Conservation (phyloP, 1,140 invertebrate species). For the Drosophila mauritiana region DNA sequence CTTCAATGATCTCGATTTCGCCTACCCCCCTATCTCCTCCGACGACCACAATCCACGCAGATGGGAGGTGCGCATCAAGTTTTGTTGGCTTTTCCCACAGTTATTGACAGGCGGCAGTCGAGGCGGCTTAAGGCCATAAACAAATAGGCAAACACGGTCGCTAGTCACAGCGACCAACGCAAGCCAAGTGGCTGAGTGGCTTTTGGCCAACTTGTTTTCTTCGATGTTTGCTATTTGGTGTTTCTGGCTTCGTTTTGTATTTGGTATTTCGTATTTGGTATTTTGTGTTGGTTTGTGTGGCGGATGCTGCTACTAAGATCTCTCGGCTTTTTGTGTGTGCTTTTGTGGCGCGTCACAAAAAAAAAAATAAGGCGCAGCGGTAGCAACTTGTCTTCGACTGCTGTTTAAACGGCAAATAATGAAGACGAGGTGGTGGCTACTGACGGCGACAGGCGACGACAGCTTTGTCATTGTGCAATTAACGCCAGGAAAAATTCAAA, state of each 20-base stretch:
- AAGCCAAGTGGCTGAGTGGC: slow-evolving; percentile 65
- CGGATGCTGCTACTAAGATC: slow-evolving; percentile 62
- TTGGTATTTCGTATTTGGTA: slow-evolving; percentile 9
- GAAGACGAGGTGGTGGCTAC: slow-evolving; percentile 63
- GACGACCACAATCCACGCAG: neutral
- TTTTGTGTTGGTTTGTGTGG: too few relatives aligned
- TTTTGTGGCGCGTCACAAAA: slow-evolving; percentile 47
- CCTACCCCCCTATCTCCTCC: neutral
- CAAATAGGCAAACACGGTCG: slow-evolving; percentile 71
- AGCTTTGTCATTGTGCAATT: slow-evolving; percentile 82
- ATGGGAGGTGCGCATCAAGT: slow-evolving; percentile 40
- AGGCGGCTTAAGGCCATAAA: slow-evolving; percentile 76
- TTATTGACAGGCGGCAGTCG: slow-evolving; percentile 69
- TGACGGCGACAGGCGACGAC: slow-evolving; percentile 46
- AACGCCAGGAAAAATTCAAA: slow-evolving; percentile 75
- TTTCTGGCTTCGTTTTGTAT: slow-evolving; percentile 38
- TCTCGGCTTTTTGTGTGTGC: slow-evolving; percentile 51
- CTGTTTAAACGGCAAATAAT: slow-evolving; percentile 75
- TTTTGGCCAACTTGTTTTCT: slow-evolving; percentile 69
- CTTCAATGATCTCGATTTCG: slow-evolving; percentile 35
- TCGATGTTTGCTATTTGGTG: slow-evolving; percentile 49
- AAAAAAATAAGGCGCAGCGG: slow-evolving; percentile 30
- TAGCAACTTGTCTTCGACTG: slow-evolving; percentile 73
- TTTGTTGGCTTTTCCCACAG: slow-evolving; percentile 81
- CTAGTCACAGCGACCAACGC: slow-evolving; percentile 52